These are phyloP conservation scores for Drosophila nebulosa DNA, from an alignment of 1,140 invertebrate genomes.

Conservation along the genomic window DNA sequence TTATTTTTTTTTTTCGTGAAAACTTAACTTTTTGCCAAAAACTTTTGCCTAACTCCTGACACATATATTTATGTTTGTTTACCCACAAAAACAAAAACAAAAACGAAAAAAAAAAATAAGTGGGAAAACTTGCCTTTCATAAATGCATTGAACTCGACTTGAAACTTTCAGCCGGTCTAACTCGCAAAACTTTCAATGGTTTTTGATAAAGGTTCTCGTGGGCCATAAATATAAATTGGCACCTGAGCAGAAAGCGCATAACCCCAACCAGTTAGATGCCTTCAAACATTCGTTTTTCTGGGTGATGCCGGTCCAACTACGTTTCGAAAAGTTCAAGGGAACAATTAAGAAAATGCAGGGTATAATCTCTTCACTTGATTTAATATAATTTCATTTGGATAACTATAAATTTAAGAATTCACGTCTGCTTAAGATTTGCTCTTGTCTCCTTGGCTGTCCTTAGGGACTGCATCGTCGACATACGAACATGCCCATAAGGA, in stretches of 20 bases:
- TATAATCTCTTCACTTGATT: not conserved
- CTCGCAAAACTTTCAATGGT: not conserved
- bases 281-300: not conserved
- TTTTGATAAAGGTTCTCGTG: not conserved
- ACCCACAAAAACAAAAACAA: conserved; percentile 2
- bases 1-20: not conserved
- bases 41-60: conserved; percentile 36
- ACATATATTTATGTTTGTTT: conserved; percentile 41
- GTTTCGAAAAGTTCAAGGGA: not conserved
- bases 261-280: not conserved
- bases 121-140: conserved; percentile 22
- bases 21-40: conserved; percentile 32
- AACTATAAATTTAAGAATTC: not conserved
- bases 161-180: not conserved
- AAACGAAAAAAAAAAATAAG: not conserved
- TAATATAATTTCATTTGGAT: not conserved
- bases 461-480: conserved; percentile 33
- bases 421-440: not conserved
- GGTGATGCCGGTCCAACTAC: not conserved
- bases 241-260: not conserved
- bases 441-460: not conserved
- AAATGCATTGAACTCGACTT: conserved; percentile 47
- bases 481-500: conserved; percentile 43
- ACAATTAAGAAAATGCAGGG: not conserved
- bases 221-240: conserved; percentile 1